Conservation (phyloP, 2,797 vertebrate genomes). For the Galago senegalensis region DNA sequence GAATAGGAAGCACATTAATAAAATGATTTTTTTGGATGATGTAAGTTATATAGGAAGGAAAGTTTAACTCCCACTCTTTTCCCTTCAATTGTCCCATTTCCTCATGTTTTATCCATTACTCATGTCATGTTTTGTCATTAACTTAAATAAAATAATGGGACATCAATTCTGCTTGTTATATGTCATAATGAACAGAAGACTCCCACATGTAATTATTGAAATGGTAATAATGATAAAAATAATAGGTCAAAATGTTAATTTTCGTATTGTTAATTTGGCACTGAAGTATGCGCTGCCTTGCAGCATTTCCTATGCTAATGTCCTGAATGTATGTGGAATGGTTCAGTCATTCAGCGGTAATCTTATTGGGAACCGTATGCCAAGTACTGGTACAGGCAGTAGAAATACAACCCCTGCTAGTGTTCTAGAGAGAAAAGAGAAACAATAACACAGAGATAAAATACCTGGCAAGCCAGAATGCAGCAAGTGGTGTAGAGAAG, state of each 20-base stretch:
- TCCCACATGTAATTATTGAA: conserved; percentile 38
- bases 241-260: conserved; percentile 28
- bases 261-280: conserved; percentile 25
- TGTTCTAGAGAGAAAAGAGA: background rate
- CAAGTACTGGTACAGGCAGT: background rate
- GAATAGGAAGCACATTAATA: conserved; percentile 72
- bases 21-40: conserved; percentile 69
- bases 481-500: background rate
- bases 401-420: background rate
- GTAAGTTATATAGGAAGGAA: conserved; percentile 84
- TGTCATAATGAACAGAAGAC: conserved; percentile 33
- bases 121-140: conserved; percentile 80
- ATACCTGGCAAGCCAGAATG: background rate
- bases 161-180: conserved; percentile 37
- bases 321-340: background rate
- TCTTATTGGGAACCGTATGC: background rate
- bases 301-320: background rate
- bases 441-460: background rate
- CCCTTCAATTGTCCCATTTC: conserved; percentile 83
- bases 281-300: background rate
- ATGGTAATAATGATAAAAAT: conserved; percentile 52
- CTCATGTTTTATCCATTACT: conserved; percentile 82
- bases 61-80: conserved; percentile 83
- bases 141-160: conserved; percentile 79
- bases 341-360: conserved; percentile 17